Base-by-base conservation (phyloP, 2,888 invertebrate species). In the Empis livida region DNA sequence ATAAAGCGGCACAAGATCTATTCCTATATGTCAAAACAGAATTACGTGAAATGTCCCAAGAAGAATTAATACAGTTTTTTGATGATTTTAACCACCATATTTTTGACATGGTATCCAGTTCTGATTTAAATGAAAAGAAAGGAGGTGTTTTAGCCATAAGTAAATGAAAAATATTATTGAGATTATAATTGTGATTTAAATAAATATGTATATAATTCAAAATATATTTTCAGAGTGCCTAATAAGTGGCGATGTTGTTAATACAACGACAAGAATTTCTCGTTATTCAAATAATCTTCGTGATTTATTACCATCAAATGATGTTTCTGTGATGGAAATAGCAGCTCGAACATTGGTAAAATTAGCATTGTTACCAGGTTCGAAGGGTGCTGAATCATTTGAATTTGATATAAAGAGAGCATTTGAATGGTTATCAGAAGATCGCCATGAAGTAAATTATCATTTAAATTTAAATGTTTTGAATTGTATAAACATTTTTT, bases 321-420 rank as follows among this genome's bases (percentile, higher is more conserved):
- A 96, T 73, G 84, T 87, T 0, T 83, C 84, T 14, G 91, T 96
- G 0, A 94, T 96, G 89, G 94, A 96, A 71, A 74, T 96, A 56
- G 92, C 95, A 5, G 94, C 96, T 2, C 89, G 91, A 63, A 95
- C 96, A 5, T 84, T 97, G 54, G 96, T 95, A 1, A 87, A 89
- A 55, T 72, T 99, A 46, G 95, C 95, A 2, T 77, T 92, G 17
- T 83, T 87, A 15, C 90, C 89, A 1, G 95, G 95, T 13, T 91
- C 93, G 0, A 92, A 91, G 65, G 87, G 95, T 30, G 90, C 93
- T 0, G 94, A 95, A 63, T 94, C 95, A 64, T 94, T 97, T n/a
- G 95, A 96, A 60, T 94, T 94, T 72, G 95, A 96, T 71, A 91
- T 96, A 2, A 93, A 93, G 65, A 76, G 90, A 61, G 92, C 96